Evolutionary conservation across 2,113 vertebrate species (phyloP).

Genomic region (Aptenodytes forsteri): DNA sequence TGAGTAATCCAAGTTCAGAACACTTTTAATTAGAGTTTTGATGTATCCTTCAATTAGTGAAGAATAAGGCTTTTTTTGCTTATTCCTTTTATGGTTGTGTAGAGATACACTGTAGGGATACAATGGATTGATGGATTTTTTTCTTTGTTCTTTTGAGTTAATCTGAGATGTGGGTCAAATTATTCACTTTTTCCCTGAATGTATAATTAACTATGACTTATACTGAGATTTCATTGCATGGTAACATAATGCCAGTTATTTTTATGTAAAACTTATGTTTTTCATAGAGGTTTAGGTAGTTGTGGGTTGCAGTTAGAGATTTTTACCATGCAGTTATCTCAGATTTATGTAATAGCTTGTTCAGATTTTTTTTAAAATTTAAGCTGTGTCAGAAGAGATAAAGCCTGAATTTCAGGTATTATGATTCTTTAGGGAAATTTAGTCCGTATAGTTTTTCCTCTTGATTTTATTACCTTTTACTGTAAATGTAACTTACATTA

Average conservation of each 20-base stretch:
- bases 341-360: slow-evolving; percentile 62
- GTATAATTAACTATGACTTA: slow-evolving; percentile 56
- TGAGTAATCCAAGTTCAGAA: neutral
- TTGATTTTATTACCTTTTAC: neutral
- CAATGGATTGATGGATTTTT: neutral
- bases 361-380: neutral
- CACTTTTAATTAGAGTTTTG: neutral
- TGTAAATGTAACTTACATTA: neutral
- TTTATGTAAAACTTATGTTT: slow-evolving; percentile 60
- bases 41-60: neutral
- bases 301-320: slow-evolving; percentile 63
- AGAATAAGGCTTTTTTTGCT: neutral
- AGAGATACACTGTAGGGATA: neutral
- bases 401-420: slow-evolving; percentile 1
- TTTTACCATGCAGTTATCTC: slow-evolving; percentile 50
- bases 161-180: slow-evolving; percentile 45
- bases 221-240: slow-evolving; percentile 49
- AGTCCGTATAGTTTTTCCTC: neutral
- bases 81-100: neutral
- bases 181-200: slow-evolving; percentile 9
- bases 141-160: neutral
- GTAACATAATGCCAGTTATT: slow-evolving; percentile 54
- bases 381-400: neutral
- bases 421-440: slow-evolving; percentile 1
- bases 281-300: slow-evolving; percentile 45